Evolutionary conservation across 1,140 invertebrate species (phyloP).

Genomic region (Drosophila subobscura): DNA sequence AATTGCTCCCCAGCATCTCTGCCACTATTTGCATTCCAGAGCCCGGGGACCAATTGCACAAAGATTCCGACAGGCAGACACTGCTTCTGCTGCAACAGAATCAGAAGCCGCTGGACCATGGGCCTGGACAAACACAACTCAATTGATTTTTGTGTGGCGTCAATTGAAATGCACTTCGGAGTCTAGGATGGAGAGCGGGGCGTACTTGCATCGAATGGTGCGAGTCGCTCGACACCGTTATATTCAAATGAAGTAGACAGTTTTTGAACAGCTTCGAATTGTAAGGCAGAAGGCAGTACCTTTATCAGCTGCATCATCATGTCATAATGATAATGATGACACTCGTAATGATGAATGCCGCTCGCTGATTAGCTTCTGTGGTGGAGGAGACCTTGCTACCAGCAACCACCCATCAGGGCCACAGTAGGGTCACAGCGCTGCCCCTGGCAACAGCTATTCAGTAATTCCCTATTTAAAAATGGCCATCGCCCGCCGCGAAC

Average conservation of each 20-base stretch:
- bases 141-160: constrained; percentile 73
- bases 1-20: constrained; percentile 39
- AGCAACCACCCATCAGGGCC: no score
- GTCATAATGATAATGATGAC: not conserved
- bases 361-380: no score
- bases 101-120: not conserved
- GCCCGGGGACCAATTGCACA: constrained; percentile 37
- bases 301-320: not conserved
- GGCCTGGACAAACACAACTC: constrained; percentile 26
- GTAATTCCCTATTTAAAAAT: constrained; percentile 31
- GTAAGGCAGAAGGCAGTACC: constrained; percentile 8
- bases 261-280: constrained; percentile 28
- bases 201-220: constrained; percentile 5
- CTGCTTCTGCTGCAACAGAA: constrained; percentile 5
- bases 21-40: constrained; percentile 54
- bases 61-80: constrained; percentile 50
- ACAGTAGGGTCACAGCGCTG: constrained; percentile 16
- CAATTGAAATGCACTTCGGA: constrained; percentile 73
- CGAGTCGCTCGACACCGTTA: constrained; percentile 45
- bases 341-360: no score
- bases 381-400: no score
- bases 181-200: constrained; percentile 39
- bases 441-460: constrained; percentile 28
- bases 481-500: constrained; percentile 17
- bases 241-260: constrained; percentile 44